Conservation (phyloP, 2,113 vertebrate genomes). For the Formicarius rufipectus region DNA sequence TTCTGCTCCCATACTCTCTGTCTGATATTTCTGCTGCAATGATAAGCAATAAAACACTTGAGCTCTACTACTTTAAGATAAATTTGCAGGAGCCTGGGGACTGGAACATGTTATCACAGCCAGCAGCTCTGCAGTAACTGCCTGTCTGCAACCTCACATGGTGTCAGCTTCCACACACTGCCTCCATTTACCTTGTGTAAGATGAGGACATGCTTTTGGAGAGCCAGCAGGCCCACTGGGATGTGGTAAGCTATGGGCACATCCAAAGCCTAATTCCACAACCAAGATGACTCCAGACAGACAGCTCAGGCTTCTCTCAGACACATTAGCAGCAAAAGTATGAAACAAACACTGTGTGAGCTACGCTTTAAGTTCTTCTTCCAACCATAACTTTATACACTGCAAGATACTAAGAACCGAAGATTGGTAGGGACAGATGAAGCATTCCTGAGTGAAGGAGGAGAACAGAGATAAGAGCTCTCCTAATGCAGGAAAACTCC, state of each 20-base stretch:
- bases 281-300: not conserved
- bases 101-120: not conserved
- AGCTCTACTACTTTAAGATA: not conserved
- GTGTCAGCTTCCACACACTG: not conserved
- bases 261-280: not conserved
- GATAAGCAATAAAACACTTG: not conserved
- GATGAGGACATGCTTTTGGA: not conserved
- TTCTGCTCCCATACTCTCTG: not conserved
- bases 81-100: not conserved
- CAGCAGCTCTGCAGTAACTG: not conserved
- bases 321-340: fast-evolving
- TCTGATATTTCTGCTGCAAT: not conserved
- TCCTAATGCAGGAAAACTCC: not conserved
- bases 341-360: not conserved
- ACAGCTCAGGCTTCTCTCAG: not conserved
- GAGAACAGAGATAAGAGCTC: not conserved
- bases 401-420: not conserved
- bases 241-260: not conserved
- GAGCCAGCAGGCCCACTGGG: not conserved
- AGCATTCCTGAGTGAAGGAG: not conserved
- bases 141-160: not conserved
- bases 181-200: not conserved
- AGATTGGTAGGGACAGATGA: not conserved
- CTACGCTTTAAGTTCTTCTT: not conserved
- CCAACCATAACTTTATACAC: not conserved